These are phyloP conservation scores for Hypercompe scribonia DNA, from an alignment of 2,888 invertebrate species.

Conservation along the genomic window DNA sequence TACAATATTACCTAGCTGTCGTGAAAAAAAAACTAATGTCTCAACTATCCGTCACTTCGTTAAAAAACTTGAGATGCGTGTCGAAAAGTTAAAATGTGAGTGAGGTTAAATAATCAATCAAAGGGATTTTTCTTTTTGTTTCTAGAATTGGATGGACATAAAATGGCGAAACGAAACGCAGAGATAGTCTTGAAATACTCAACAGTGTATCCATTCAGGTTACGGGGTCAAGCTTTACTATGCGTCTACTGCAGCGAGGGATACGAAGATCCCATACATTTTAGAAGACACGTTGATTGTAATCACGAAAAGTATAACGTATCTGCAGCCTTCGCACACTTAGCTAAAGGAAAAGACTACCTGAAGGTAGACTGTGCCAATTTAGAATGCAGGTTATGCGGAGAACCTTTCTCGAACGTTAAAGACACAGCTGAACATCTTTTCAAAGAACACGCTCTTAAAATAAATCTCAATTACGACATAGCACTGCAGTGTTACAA, in stretches of 20 bases:
- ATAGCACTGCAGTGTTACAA: constrained; percentile 74
- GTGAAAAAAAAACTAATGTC: background rate
- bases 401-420: constrained; percentile 58
- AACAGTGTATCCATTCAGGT: constrained; percentile 77
- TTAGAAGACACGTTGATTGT: constrained; percentile 68
- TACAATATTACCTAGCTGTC: background rate
- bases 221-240: constrained; percentile 66
- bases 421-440: constrained; percentile 68
- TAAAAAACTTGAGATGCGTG: background rate
- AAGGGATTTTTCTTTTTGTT: constrained; percentile 69
- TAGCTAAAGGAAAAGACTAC: constrained; percentile 63
- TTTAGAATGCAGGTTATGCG: constrained; percentile 70
- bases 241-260: constrained; percentile 80
- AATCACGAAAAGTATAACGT: constrained; percentile 66
- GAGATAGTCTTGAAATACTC: constrained; percentile 75
- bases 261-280: constrained; percentile 67
- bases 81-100: background rate
- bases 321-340: constrained; percentile 72
- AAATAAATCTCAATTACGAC: constrained; percentile 64
- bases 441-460: constrained; percentile 57
- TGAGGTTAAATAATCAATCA: constrained; percentile 50
- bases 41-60: background rate
- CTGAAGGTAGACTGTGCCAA: constrained; percentile 75
- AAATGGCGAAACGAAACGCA: constrained; percentile 74
- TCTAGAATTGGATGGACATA: constrained; percentile 71